These are phyloP conservation scores for Lepilemur ruficaudatus DNA, from an alignment of 2,797 vertebrate species.

Conservation along the genomic window DNA sequence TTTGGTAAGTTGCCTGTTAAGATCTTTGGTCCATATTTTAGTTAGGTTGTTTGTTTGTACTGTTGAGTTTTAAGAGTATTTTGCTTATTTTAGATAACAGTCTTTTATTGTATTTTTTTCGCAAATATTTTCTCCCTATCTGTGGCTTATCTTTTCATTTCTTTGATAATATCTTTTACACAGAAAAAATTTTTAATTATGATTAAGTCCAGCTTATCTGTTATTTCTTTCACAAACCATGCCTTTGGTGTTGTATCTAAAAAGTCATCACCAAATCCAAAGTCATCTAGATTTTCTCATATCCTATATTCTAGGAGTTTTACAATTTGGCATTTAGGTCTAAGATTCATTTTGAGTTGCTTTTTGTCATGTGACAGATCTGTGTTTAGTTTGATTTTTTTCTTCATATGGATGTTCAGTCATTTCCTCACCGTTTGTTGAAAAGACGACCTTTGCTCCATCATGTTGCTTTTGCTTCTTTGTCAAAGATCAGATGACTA, in stretches of 20 bases:
- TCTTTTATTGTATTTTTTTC: not conserved
- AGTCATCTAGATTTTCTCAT: not conserved
- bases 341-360: not conserved
- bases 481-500: not conserved
- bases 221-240: not conserved
- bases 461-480: not conserved
- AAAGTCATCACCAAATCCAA: not conserved
- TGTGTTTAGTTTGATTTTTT: not conserved
- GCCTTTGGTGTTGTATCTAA: not conserved
- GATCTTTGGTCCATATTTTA: not conserved
- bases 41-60: not conserved
- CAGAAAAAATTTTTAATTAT: not conserved
- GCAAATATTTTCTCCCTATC: not conserved
- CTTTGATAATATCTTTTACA: not conserved
- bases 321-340: not conserved
- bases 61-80: not conserved
- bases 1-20: not conserved
- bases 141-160: not conserved
- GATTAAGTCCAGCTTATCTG: not conserved
- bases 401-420: not conserved
- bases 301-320: not conserved
- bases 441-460: not conserved
- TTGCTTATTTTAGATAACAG: not conserved
- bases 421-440: not conserved
- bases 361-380: not conserved